phyloP scores from a whole-genome alignment of 2,113 vertebrate species.

The Lepisosteus osseus region DNA sequence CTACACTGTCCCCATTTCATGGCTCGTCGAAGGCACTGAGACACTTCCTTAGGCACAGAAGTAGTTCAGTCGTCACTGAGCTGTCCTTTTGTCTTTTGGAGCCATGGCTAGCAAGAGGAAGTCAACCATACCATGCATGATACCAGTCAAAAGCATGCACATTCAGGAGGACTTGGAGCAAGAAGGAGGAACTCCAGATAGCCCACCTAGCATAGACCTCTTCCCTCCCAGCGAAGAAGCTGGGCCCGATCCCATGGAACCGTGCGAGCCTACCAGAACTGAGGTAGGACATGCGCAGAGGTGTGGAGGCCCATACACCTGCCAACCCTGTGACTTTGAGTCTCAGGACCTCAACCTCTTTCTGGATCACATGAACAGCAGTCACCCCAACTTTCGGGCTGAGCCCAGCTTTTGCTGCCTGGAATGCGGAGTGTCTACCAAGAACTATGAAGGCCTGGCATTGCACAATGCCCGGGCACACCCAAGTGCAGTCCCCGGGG shows the following conservation, averaged over 20 bases:
- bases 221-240: slow-evolving; percentile 53
- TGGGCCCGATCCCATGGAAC: slow-evolving; percentile 46
- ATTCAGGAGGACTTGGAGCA: slow-evolving; percentile 62
- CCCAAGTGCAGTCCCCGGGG: slow-evolving; percentile 37
- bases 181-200: slow-evolving; percentile 55
- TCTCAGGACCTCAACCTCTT: slow-evolving; percentile 85
- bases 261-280: slow-evolving; percentile 39
- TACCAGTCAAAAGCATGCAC: slow-evolving; percentile 80
- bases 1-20: slow-evolving; percentile 44
- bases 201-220: slow-evolving; percentile 54
- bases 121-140: slow-evolving; percentile 95
- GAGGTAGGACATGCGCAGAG: slow-evolving; percentile 55
- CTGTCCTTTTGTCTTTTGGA: slow-evolving; percentile 35
- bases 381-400: slow-evolving; percentile 83
- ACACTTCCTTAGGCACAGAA: slow-evolving; percentile 42
- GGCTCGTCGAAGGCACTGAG: slow-evolving; percentile 59
- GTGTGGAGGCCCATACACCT: slow-evolving; percentile 72
- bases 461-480: slow-evolving; percentile 86
- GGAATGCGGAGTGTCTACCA: slow-evolving; percentile 76
- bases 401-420: slow-evolving; percentile 83
- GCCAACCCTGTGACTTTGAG: slow-evolving; percentile 83
- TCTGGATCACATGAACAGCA: slow-evolving; percentile 84
- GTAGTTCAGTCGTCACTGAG: slow-evolving; percentile 47
- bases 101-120: slow-evolving; percentile 97
- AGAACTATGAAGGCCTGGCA: slow-evolving; percentile 85